Evolutionary conservation across 1,140 invertebrate species (phyloP).

Genomic region (Drosophila tsacasi): DNA sequence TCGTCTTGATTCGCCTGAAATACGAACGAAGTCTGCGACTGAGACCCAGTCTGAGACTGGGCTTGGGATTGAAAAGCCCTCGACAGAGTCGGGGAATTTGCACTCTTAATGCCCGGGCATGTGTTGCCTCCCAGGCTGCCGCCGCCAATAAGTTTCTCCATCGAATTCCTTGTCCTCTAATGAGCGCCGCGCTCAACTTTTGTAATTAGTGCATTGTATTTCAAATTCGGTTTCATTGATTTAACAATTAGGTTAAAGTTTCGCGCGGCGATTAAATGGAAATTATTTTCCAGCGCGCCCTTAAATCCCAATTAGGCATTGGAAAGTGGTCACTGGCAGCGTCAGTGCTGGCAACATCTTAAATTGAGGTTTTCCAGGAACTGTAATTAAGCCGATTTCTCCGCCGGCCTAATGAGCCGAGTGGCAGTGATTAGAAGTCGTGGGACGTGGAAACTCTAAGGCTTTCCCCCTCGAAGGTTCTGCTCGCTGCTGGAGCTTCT

Average conservation of each 20-base stretch:
- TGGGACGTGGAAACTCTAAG: not conserved
- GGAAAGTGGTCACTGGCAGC: conserved; percentile 49
- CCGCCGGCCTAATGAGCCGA: conserved; percentile 27
- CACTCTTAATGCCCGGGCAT: conserved; percentile 25
- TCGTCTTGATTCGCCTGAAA: conserved; percentile 38
- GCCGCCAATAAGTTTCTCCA: conserved; percentile 18
- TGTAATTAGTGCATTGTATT: conserved; percentile 66
- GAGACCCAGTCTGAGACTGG: conserved; percentile 18
- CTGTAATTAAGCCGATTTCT: conserved; percentile 45
- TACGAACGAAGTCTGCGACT: conserved; percentile 19
- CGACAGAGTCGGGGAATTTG: conserved; percentile 37
- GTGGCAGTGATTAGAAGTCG: not conserved
- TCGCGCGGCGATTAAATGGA: conserved; percentile 45
- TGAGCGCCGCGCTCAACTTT: conserved; percentile 56
- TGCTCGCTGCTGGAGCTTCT: conserved; percentile 4
- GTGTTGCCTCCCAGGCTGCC: not conserved
- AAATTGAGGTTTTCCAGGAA: conserved; percentile 31
- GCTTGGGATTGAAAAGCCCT: conserved; percentile 48
- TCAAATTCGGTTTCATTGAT: conserved; percentile 70
- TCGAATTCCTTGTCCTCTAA: conserved; percentile 47
- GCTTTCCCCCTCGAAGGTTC: not conserved
- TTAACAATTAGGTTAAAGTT: conserved; percentile 68
- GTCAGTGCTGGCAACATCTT: conserved; percentile 41
- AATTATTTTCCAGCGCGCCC: conserved; percentile 38
- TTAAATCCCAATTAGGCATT: conserved; percentile 44